Evolutionary conservation across 2,113 vertebrate species (phyloP).

Genomic region (Heptranchias perlo): DNA sequence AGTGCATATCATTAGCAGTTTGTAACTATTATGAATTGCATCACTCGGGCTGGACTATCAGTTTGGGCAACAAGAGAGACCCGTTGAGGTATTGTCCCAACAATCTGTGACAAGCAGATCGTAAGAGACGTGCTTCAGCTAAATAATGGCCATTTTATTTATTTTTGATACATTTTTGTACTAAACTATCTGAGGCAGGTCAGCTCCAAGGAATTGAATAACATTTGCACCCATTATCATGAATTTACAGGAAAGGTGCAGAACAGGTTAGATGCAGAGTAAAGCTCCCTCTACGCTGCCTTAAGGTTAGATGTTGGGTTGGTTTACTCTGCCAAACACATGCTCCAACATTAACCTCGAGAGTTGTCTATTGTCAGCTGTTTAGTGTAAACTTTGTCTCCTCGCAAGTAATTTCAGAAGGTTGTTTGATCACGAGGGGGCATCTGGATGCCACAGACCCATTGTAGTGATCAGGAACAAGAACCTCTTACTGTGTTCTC

Average conservation of each 20-base stretch:
- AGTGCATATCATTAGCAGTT: neutral
- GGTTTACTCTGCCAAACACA: neutral
- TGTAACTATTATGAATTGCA: neutral
- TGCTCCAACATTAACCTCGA: neutral
- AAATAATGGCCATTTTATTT: neutral
- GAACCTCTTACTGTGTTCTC: no score
- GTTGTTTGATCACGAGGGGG: no score
- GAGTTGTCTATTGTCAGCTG: neutral
- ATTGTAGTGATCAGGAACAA: no score
- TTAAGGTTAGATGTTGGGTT: neutral
- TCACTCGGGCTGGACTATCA: neutral
- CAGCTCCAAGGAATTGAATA: neutral
- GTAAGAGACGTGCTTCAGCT: neutral
- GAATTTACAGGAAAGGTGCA: neutral
- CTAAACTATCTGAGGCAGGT: neutral
- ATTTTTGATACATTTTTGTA: neutral
- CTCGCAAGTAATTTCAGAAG: no score
- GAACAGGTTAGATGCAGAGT: neutral
- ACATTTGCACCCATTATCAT: neutral
- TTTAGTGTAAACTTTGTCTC: neutral
- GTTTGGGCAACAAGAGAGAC: neutral
- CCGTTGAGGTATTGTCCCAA: neutral
- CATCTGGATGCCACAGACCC: no score
- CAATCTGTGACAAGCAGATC: neutral
- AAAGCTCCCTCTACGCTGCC: neutral